Base-by-base conservation (phyloP, 1,140 invertebrate species). In the Ylistrum balloti region DNA sequence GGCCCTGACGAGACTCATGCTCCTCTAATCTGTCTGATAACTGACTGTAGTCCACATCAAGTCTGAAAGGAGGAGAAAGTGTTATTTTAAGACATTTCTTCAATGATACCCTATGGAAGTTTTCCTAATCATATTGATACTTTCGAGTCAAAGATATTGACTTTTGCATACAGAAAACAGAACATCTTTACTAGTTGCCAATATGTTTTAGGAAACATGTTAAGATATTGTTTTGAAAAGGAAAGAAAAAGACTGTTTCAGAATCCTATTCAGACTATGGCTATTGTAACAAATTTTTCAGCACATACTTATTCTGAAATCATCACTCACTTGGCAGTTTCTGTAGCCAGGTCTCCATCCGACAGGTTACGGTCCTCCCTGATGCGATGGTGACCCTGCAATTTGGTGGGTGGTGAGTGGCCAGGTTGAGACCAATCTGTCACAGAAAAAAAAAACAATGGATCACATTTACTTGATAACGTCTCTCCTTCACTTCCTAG, bases 401-500 rank as follows among this genome's bases (percentile, higher is more conserved):
- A 94, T 89, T 94, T 94, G 20, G 94, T 94, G 22, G 94, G 94
- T 22, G 94, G 94, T 0, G 94, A 95, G 88, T 94, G 88, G 87
- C 91, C 91, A 15, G 92, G 89, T 11, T 91, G 28, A 3, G 86
- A 86, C 41, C 33, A 28, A 90, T 90, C 89, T 90, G 41, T 45
- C 0, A 86, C 35, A 38, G 35, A 38, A 38, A 17, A 17, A 38
- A 38, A 38, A 45, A 0, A 9, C 45, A 88, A 9, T n/a, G 35
- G 33, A 87, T n/a, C 38, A n/a, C 32, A 33, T 10, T 88, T n/a
- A n/a, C n/a, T n/a, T n/a, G n/a, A n/a, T n/a, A n/a, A n/a, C n/a
- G n/a, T n/a, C n/a, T n/a, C n/a, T n/a, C n/a, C n/a, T n/a, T n/a
- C n/a, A n/a, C n/a, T n/a, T n/a, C n/a, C n/a, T n/a, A n/a, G n/a